Percentiles rank a stretch among this genome's conserved stretches.
Conservation (phyloP, 2,888 invertebrate genomes). For the Phortica magna region DNA sequence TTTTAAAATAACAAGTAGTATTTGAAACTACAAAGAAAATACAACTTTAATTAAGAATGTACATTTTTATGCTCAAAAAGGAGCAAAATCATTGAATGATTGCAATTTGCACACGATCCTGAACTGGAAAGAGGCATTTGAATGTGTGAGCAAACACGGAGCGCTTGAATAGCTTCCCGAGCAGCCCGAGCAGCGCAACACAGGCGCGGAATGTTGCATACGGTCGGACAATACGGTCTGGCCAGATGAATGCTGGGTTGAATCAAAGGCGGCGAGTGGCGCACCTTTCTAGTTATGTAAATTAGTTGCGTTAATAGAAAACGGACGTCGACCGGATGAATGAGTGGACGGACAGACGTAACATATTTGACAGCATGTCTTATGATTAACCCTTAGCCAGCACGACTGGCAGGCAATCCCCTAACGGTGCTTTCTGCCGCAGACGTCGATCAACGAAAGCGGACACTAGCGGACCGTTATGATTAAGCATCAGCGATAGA, state of each 20-base stretch:
- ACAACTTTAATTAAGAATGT: no score
- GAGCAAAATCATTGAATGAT: no score
- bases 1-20: no score
- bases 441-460: neutral
- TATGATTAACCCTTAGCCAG: slow-evolving; percentile 5
- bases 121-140: no score
- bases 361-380: neutral
- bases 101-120: no score
- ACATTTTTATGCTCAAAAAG: no score
- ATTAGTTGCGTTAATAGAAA: neutral
- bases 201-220: no score
- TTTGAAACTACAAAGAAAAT: no score
- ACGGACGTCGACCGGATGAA: neutral
- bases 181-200: no score
- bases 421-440: neutral
- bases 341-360: neutral
- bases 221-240: neutral
- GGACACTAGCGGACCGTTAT: neutral
- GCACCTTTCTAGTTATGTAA: slow-evolving; percentile 23
- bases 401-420: neutral
- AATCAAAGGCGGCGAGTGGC: neutral
- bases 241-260: no score
- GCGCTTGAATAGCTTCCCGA: no score
- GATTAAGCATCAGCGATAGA: neutral
- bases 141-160: no score